Base-by-base conservation (phyloP, 2,797 vertebrate genomes). In the Sparus aurata region DNA sequence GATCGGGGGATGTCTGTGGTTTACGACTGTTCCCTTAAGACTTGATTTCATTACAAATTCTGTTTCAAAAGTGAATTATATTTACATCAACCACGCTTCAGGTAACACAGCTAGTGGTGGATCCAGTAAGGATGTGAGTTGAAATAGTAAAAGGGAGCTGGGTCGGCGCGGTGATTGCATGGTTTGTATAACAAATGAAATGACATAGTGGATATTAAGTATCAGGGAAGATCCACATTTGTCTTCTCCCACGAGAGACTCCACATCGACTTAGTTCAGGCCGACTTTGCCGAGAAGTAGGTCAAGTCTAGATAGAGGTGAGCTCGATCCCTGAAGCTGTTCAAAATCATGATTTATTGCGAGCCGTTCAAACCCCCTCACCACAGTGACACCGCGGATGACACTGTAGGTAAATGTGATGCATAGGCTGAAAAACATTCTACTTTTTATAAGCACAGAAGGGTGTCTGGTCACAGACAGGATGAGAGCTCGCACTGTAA, bases 261-360 rank as follows among this genome's bases (percentile, higher is more conserved):
- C 61, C 45, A 41, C 73, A 72, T 69, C 78, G 85, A 89, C 79
- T 83, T 55, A 65, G 34, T 79, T 89, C 78, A 57, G 20, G 25
- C 80, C 75, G 83, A 91, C 87, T 89, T 87, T 82, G 25, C 58
- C 45, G 67, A 83, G 78, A 93, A 94, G 80, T 92, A 73, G 93
- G 92, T 90, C 91, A 88, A 81, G 83, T 84, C 85, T 79, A 85
- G 67, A 77, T 73, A 77, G 89, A 90, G 85, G 84, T 89, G 83
- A 91, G 69, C 82, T 85, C 68, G 52, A 70, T 89, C 86, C 90
- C 89, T 62, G 83, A 87, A 86, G 87, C 82, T 80, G 86, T 77
- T 86, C 62, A 72, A 84, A 84, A 90, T 70, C 55, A 70, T 91
- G 89, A 94, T 93, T 92, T 93, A 93, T 93, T 84, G 77, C 61